Conservation (phyloP, 2,113 vertebrate genomes). For the Lynx canadensis region DNA sequence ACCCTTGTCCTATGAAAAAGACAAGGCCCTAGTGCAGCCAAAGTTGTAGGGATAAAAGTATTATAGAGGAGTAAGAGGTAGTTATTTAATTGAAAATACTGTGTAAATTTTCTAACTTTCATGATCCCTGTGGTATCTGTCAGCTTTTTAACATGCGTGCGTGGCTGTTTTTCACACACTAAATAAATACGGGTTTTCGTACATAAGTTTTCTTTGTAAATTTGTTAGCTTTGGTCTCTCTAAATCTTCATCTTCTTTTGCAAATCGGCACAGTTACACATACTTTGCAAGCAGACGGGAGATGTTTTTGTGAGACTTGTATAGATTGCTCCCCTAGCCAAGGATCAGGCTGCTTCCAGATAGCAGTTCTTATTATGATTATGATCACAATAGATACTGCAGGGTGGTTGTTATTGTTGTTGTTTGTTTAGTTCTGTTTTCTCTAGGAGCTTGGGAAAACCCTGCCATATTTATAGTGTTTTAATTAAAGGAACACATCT, state of each 20-base stretch:
- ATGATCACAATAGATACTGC: not conserved
- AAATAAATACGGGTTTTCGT: not conserved
- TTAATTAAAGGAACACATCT: not conserved
- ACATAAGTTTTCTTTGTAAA: not conserved
- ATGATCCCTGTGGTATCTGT: not conserved
- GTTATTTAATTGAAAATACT: not conserved
- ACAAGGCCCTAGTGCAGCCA: not conserved
- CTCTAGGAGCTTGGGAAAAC: not conserved
- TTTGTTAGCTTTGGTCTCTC: not conserved
- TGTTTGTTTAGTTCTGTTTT: not conserved
- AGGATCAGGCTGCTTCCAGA: not conserved
- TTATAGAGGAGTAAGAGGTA: not conserved
- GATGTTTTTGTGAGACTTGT: not conserved
- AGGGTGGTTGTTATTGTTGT: not conserved
- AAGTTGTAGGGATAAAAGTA: not conserved
- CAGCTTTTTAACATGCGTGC: not conserved
- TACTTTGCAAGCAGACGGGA: not conserved
- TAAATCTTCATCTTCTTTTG: not conserved
- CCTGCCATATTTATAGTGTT: not conserved
- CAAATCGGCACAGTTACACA: not conserved
- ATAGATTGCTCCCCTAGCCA: not conserved
- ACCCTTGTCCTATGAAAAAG: not conserved
- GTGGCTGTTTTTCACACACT: not conserved
- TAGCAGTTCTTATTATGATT: not conserved
- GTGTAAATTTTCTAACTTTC: not conserved